phyloP scores from a whole-genome alignment of 1,140 invertebrate genomes.

The Cecropterus lyciades region DNA sequence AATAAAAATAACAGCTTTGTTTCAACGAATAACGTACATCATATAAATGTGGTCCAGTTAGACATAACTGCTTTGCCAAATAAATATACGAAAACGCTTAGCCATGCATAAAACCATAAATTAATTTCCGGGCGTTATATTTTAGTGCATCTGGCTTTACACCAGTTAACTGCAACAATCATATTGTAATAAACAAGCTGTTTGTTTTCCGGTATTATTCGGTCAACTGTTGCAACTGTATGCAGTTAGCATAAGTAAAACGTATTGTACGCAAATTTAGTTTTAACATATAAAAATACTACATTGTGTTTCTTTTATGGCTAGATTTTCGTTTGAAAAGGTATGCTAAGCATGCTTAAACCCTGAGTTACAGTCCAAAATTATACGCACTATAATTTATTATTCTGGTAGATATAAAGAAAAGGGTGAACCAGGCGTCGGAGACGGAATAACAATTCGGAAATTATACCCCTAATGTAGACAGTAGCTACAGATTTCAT shows the following conservation, averaged over 20 bases:
- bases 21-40: too few relatives aligned
- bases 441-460: constrained; percentile 25
- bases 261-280: too few relatives aligned
- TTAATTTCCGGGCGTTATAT: constrained; percentile 23
- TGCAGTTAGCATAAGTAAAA: too few relatives aligned
- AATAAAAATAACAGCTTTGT: too few relatives aligned
- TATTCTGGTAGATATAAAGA: neutral
- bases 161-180: neutral
- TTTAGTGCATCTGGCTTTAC: constrained; percentile 16
- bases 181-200: constrained; percentile 5
- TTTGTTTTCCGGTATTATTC: constrained; percentile 2
- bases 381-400: too few relatives aligned
- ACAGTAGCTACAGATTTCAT: constrained; percentile 1
- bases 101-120: constrained; percentile 25
- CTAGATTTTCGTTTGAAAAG: too few relatives aligned
- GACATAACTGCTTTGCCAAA: neutral
- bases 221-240: too few relatives aligned
- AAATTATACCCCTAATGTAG: too few relatives aligned
- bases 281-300: too few relatives aligned
- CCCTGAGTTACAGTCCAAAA: too few relatives aligned
- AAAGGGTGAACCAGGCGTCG: constrained; percentile 3
- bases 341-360: too few relatives aligned
- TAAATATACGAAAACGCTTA: neutral
- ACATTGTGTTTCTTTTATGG: too few relatives aligned
- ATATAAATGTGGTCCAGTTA: neutral